Evolutionary conservation across 2,888 invertebrate species (phyloP), one percentile per base, ranked within the genome.

Genomic region (Cynaeus angustus): DNA sequence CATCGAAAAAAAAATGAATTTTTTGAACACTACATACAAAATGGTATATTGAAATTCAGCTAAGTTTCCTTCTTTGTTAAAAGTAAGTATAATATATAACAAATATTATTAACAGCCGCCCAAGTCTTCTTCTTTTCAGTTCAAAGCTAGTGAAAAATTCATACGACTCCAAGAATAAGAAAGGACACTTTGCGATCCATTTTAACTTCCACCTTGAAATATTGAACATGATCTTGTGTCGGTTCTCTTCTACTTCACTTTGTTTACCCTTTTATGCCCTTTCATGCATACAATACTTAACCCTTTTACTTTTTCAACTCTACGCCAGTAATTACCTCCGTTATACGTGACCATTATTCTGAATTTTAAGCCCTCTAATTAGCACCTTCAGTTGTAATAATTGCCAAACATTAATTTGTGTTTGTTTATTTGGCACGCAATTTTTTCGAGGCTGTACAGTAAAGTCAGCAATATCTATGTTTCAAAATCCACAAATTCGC

Each of bases 371-470:
- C 2, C 41, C 5, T 13, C 12, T 46, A 46, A 46, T 46, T 46
- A 46, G 46, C 16, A 21, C 16, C 16, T 8, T 8, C 21, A 21
- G 9, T 16, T 4, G 8, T 14, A 10, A 33, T 37, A 26, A 50
- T 50, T 50, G 28, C 12, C 8, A 9, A 50, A 28, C 28, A 28
- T 28, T 12, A 50, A 50, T 50, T 50, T 50, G 1, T 30, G 50
- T 50, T 50, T 50, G 50, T 28, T 9, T 50, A 28, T 10, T 26
- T 50, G 50, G 30, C 50, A 46, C 30, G 50, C 30, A 28, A 26
- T 28, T 26, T 50, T 21, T 21, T 16, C 6, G 16, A 1, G 46
- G 43, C 3, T 7, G 6, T 43, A 10, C n/a, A 6, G 2, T 43
- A 7, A 43, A 43, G 13, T 12, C 10, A 43, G 6, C 12, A 43